Evolutionary conservation across 2,888 invertebrate genomes (phyloP).

Genomic region (Ochropleura plecta): DNA sequence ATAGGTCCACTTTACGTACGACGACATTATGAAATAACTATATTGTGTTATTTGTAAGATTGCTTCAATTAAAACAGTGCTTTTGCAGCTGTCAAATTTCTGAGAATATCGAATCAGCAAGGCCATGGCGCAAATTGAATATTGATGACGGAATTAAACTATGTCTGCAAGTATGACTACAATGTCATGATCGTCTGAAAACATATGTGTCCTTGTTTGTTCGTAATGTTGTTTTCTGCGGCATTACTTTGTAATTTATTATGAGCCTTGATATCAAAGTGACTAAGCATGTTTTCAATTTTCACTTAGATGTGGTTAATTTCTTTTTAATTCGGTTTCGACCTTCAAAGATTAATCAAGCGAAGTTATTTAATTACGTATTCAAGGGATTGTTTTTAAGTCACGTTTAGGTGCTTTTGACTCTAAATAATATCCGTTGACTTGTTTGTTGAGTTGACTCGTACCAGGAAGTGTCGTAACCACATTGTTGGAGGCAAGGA

Average conservation of each 20-base stretch:
- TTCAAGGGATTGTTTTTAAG: slow-evolving; percentile 28
- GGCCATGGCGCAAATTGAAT: slow-evolving; percentile 77
- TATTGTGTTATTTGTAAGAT: slow-evolving; percentile 27
- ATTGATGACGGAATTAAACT: slow-evolving; percentile 74
- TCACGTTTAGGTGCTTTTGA: slow-evolving; percentile 29
- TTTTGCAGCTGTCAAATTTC: slow-evolving; percentile 65
- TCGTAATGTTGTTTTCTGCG: slow-evolving; percentile 60
- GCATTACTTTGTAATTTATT: slow-evolving; percentile 45
- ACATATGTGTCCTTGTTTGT: slow-evolving; percentile 84
- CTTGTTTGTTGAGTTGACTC: slow-evolving; percentile 61
- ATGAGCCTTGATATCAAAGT: slow-evolving; percentile 19
- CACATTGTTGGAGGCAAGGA: slow-evolving; percentile 78
- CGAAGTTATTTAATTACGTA: slow-evolving; percentile 5
- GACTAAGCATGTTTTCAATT: slow-evolving; percentile 19
- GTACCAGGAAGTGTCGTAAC: slow-evolving; percentile 85
- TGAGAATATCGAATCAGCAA: slow-evolving; percentile 76
- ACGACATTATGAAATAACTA: slow-evolving; percentile 68
- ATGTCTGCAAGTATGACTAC: slow-evolving; percentile 69
- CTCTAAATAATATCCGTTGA: slow-evolving; percentile 32
- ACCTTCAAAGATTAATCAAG: slow-evolving; percentile 12
- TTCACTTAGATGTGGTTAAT: not conserved
- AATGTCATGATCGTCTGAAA: slow-evolving; percentile 73
- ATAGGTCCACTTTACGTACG: slow-evolving; percentile 79
- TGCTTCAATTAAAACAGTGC: slow-evolving; percentile 45
- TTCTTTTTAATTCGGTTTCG: not conserved